A percentile compares a stretch with the other conserved stretches of the same genome.
These are phyloP conservation scores for Tetragonula carbonaria DNA, from an alignment of 2,888 invertebrate species.

Conservation along the genomic window DNA sequence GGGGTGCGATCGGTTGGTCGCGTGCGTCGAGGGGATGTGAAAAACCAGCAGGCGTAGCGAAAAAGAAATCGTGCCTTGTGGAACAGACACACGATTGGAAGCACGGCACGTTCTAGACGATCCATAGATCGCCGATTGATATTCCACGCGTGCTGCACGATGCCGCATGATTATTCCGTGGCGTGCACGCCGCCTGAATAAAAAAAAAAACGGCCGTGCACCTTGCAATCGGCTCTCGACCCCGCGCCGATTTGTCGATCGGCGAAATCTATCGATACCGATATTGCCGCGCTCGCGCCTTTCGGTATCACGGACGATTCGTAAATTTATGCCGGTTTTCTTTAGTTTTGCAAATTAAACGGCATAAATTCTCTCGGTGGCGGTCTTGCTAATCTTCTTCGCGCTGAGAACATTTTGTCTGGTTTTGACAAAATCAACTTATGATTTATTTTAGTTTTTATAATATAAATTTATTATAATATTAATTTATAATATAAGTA, in stretches of 20 bases:
- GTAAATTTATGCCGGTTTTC: background rate
- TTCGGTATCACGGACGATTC: constrained; percentile 41
- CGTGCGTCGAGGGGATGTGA: constrained; percentile 11
- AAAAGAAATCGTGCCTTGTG: background rate
- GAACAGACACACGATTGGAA: background rate
- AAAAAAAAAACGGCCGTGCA: constrained; percentile 29
- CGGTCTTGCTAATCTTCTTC: too few relatives aligned
- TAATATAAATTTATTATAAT: too few relatives aligned
- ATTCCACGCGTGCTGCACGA: constrained; percentile 52
- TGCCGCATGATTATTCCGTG: constrained; percentile 56
- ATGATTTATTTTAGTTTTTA: too few relatives aligned
- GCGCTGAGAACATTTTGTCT: too few relatives aligned
- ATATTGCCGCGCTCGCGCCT: constrained; percentile 33
- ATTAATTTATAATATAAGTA: too few relatives aligned
- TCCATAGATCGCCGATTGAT: constrained; percentile 60
- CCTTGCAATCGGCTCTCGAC: constrained; percentile 31
- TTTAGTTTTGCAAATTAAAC: background rate
- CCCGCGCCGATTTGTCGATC: constrained; percentile 11
- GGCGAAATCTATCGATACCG: constrained; percentile 39
- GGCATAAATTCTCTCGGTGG: too few relatives aligned
- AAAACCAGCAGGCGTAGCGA: background rate
- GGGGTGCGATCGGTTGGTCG: constrained; percentile 19
- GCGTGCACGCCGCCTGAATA: constrained; percentile 57
- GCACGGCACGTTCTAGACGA: constrained; percentile 50
- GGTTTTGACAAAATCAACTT: too few relatives aligned